phyloP scores from a whole-genome alignment of 1,140 invertebrate genomes.

The Solenopsis fugax region DNA sequence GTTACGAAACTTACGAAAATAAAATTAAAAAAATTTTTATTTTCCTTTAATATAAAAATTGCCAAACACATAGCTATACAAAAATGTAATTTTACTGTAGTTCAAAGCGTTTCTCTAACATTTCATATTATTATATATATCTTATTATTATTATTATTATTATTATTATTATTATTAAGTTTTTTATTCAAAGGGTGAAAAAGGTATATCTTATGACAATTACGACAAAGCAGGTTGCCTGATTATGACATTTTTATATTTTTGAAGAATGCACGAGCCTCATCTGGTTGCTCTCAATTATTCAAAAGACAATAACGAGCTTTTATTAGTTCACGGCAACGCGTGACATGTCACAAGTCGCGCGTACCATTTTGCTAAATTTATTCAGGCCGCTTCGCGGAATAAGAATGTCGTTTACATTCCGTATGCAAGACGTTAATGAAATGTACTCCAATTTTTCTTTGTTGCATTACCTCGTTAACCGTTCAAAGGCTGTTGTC shows the following conservation, averaged over 20 bases:
- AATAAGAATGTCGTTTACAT: background rate
- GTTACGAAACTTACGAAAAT: no score
- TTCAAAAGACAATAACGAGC: slow-evolving; percentile 36
- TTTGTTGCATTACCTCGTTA: background rate
- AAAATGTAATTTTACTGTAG: background rate
- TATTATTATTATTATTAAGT: background rate
- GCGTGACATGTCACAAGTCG: background rate
- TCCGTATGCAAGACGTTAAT: background rate
- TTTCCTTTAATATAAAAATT: background rate
- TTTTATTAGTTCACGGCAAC: slow-evolving; percentile 21
- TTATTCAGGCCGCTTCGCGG: slow-evolving; percentile 17
- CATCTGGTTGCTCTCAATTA: slow-evolving; percentile 4
- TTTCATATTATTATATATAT: background rate
- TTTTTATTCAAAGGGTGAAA: background rate
- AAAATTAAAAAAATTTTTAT: background rate
- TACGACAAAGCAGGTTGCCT: background rate
- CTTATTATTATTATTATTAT: background rate
- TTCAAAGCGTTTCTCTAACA: background rate
- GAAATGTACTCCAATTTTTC: slow-evolving; percentile 20
- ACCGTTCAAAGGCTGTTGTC: background rate
- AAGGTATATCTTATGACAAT: background rate
- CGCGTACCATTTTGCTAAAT: slow-evolving; percentile 9
- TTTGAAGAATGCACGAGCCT: background rate
- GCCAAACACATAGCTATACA: background rate
- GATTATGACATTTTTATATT: slow-evolving; percentile 40